Evolutionary conservation across 2,113 vertebrate genomes (phyloP), one percentile per base, ranked within the genome.

Genomic region (Seriola quinqueradiata): DNA sequence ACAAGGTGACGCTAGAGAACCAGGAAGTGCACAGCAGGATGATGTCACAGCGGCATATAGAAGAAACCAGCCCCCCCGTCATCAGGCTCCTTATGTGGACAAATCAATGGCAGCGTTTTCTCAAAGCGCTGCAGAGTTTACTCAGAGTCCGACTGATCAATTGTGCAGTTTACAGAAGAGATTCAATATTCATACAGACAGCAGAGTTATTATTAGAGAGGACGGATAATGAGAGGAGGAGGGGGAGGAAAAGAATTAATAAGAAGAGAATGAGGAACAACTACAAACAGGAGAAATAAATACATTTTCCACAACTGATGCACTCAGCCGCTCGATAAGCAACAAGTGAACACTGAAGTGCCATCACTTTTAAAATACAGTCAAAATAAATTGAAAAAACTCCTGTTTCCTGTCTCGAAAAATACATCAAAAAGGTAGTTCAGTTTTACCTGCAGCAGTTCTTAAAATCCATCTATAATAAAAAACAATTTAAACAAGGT

Each of bases 101-200:
- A 42, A 79, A 89, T 89, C 90, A 23, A 91, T 87, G 71, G 25
- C 0, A 42, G 28, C 42, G 82, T 91, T 91, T 87, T 77, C 73
- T 77, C 75, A 79, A 23, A 83, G 81, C 19, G 64, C 21, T 16
- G 68, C 70, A 21, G 57, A 65, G 85, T 90, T 85, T 81, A 76
- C 84, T 83, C 78, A 67, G 70, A 57, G 63, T 64, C 69, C 8
- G 48, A 44, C 69, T 44, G 75, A 88, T 88, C 88, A 69, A 86
- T 85, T 10, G 2, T 4, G 36, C 38, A 16, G 79, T 83, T 88
- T 81, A 74, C 83, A 13, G 63, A 75, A 13, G 64, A 87, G 64
- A 61, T 90, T 69, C 48, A 32, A 89, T 55, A 25, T 70, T 82
- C 72, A 66, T 6, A 61, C 32, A 48, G 34, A 68, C 69, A 0